Conservation (phyloP, 2,113 vertebrate species). For the Stigmatopora argus region DNA sequence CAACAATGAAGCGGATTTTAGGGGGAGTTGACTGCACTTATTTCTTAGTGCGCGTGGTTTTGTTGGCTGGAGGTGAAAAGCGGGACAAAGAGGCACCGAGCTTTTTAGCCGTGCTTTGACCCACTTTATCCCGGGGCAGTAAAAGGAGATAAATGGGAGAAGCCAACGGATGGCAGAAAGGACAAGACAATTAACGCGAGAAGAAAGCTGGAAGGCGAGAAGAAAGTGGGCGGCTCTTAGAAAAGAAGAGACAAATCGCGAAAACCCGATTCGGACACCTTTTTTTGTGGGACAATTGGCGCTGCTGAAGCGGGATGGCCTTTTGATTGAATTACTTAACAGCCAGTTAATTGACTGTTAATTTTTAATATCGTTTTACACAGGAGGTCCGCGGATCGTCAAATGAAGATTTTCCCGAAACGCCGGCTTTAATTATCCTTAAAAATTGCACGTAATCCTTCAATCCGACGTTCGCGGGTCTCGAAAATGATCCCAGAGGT, state of each 20-base stretch:
- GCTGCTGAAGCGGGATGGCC: not conserved
- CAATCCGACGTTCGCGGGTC: not conserved
- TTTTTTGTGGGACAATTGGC: slow-evolving; percentile 29
- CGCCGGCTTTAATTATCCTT: not conserved
- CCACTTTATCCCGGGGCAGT: slow-evolving; percentile 23
- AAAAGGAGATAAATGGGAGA: slow-evolving; percentile 34
- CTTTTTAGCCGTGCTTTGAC: slow-evolving; percentile 24
- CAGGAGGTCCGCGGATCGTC: not conserved
- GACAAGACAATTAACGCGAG: slow-evolving; percentile 37
- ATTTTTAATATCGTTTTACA: slow-evolving; percentile 12
- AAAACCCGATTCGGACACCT: not conserved
- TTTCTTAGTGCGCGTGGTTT: not conserved
- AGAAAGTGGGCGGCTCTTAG: not conserved
- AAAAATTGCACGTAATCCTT: not conserved
- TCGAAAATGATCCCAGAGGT: not conserved
- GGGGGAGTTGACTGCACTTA: slow-evolving; percentile 8
- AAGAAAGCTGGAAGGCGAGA: slow-evolving; percentile 5
- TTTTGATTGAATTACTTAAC: not conserved
- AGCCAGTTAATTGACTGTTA: slow-evolving; percentile 1
- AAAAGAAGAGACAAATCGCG: slow-evolving; percentile 14
- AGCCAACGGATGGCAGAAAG: slow-evolving; percentile 10
- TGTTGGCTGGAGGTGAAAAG: slow-evolving; percentile 9
- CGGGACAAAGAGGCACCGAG: slow-evolving; percentile 3
- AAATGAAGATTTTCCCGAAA: not conserved
- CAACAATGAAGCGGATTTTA: not conserved